Percentiles rank a stretch among this genome's conserved stretches.
Conservation (phyloP, 2,888 invertebrate species). For the Pyrrhosoma nymphula region DNA sequence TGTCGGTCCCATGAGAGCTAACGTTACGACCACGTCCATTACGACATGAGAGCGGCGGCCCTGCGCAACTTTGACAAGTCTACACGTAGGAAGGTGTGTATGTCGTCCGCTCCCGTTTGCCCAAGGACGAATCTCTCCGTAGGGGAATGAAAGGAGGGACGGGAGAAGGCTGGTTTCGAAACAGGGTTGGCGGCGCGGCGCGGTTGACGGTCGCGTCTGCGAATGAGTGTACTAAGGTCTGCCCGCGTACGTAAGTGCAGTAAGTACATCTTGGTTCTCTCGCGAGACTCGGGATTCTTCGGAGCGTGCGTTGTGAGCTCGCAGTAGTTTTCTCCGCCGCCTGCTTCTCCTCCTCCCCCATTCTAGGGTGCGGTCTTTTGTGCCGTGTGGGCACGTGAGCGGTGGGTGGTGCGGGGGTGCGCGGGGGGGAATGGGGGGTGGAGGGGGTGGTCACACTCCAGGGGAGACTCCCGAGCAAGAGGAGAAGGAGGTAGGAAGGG, state of each 20-base stretch:
- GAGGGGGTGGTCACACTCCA: background rate
- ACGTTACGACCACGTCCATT: too few relatives aligned
- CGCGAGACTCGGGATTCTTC: background rate
- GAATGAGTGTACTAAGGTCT: too few relatives aligned
- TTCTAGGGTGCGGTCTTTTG: background rate
- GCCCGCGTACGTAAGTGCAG: too few relatives aligned
- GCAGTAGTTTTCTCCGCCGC: background rate
- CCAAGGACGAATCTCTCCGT: slow-evolving; percentile 10
- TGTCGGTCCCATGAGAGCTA: too few relatives aligned
- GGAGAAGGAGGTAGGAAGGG: background rate
- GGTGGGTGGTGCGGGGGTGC: background rate
- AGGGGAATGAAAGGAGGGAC: background rate
- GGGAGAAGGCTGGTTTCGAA: background rate
- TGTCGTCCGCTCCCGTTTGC: slow-evolving; percentile 54
- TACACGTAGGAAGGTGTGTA: too few relatives aligned
- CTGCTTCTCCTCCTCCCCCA: background rate
- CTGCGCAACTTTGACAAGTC: too few relatives aligned
- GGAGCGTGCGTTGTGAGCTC: background rate
- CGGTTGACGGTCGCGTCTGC: background rate
- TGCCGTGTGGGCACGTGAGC: background rate
- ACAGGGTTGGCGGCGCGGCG: background rate
- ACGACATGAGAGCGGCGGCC: too few relatives aligned
- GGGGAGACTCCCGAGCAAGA: background rate
- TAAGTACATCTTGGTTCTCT: background rate
- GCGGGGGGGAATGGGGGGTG: background rate